Evolutionary conservation across 2,797 vertebrate species (phyloP), one percentile per base, ranked within the genome.

Genomic region (Myotis daubentonii): DNA sequence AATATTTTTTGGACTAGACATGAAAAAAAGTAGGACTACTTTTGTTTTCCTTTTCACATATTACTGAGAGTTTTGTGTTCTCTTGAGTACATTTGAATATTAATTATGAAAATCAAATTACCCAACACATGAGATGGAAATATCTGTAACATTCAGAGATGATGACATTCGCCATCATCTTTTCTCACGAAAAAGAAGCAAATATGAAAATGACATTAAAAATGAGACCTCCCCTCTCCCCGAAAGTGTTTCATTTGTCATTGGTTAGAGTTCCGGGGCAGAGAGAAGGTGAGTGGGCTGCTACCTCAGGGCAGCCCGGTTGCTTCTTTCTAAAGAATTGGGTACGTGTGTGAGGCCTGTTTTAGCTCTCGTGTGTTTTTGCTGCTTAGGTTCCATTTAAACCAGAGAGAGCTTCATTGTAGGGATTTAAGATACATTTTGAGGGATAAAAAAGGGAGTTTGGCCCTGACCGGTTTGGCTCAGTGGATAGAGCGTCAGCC

Each of bases 311-410:
- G 38, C 2, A 4, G 33, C 41, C 23, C 8, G 0, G 5, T 33
- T 20, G 68, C 28, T 23, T 33, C 75, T 51, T 74, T 15, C 49
- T 23, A 19, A 66, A 75, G 75, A 23, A 23, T 5, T 2, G 3
- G 66, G 33, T 19, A 0, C 0, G 1, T 11, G 1, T 0, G 15
- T 1, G 38, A 57, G 41, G 33, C 22, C 47, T 19, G 3, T 65
- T 23, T 49, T 36, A 25, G 65, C 25, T 66, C 16, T 23, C 6
- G 28, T 60, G 28, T 23, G 5, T 53, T 85, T 93, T 68, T 13
- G 15, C 19, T 23, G 25, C 80, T 66, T 47, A 19, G 33, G 28
- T 55, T 62, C 44, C n/a, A 16, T 49, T 75, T 65, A 60, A 28
- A 22, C 47, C 41, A 51, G 44, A 44, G 75, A 53, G 36, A 23